phyloP scores from a whole-genome alignment of 2,113 vertebrate species.

The Orthochromis malagaraziensis region DNA sequence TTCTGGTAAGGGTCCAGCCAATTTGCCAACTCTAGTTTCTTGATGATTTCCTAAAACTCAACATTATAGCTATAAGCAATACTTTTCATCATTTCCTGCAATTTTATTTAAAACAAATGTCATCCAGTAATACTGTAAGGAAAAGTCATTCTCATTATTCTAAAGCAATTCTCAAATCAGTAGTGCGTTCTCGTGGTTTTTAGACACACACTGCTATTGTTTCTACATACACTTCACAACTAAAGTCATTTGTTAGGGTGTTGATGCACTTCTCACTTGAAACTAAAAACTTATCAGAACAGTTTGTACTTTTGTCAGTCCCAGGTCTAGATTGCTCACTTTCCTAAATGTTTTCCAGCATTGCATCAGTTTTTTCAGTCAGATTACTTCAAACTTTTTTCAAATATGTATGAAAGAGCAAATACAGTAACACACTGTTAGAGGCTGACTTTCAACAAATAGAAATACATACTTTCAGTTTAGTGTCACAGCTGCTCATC shows the following conservation, averaged over 20 bases:
- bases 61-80: neutral
- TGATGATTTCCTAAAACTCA: neutral
- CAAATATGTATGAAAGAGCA: neutral
- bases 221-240: neutral
- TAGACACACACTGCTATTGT: neutral
- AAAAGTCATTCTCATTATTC: neutral
- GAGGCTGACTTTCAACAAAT: neutral
- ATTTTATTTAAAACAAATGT: neutral
- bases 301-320: neutral
- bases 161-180: neutral
- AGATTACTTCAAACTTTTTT: neutral
- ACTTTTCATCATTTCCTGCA: neutral
- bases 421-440: neutral
- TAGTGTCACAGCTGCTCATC: neutral
- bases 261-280: neutral
- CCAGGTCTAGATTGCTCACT: neutral
- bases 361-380: neutral
- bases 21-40: neutral
- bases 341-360: neutral
- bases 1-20: neutral
- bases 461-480: neutral
- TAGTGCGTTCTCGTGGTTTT: neutral
- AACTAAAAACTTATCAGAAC: neutral
- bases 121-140: neutral
- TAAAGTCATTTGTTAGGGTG: neutral